Evolutionary conservation across 1,140 invertebrate species (phyloP), one percentile per base, ranked within the genome.

Genomic region (Drosophila bifasciata): DNA sequence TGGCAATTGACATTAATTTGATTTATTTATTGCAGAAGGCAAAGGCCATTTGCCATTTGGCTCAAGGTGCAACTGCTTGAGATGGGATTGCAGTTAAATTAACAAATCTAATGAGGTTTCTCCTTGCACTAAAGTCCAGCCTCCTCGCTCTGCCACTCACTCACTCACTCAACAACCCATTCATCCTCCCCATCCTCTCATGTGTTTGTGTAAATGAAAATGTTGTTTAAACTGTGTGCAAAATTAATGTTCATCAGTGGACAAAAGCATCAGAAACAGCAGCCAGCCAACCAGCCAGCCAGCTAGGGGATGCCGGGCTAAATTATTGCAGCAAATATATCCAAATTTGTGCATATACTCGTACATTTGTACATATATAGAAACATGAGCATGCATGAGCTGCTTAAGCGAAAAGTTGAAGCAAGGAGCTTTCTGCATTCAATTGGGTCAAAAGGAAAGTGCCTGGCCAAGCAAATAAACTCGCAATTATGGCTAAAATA

Each of bases 1-100:
- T 36, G 21, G 53, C 77, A 88, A 76, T 88, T 88, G 81, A 85
- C 81, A 88, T 83, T 85, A 88, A 85, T 74, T 85, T 68, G 56
- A 88, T 88, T 85, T 88, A 83, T 88, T 75, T 88, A 85, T 76
- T 58, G 63, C 50, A 61, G 45, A 68, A 43, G 66, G 66, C 63
- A 69, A 56, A 69, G 62, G 63, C 66, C 66, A 68, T 48, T 68
- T 40, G 66, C 66, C 66, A 68, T 48, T 68, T 46, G 55, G 62
- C 79, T 79, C 53, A 59, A 74, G 70, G 69, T 64, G 59, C 70
- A 74, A 74, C 45, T 74, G 70, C 70, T 64, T 57, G n/a, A n/a
- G n/a, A n/a, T 46, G 52, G 62, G 69, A 74, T 77, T 81, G 45
- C 69, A 83, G 63, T 88, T 67, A 75, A 85, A 88, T 81, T 71